Percentiles rank a stretch among this genome's conserved stretches.
These are phyloP conservation scores for Microctonus brassicae DNA, from an alignment of 2,888 invertebrate species.

Conservation along the genomic window DNA sequence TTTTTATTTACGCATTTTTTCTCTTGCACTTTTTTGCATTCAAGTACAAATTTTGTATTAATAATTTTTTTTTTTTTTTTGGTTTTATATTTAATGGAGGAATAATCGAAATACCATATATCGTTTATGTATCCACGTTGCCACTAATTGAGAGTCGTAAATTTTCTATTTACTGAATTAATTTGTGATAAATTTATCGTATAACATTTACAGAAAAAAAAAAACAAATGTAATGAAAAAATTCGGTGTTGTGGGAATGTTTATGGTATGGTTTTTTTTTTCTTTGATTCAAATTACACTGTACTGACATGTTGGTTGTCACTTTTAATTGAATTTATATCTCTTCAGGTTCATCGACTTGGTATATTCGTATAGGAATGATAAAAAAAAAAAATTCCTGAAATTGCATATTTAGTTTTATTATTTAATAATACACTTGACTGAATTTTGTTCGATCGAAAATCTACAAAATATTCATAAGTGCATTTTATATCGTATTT, in stretches of 20 bases:
- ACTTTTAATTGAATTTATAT: neutral
- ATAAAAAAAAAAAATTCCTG: neutral
- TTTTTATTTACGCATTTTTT: neutral
- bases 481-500: neutral
- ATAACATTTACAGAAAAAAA: neutral
- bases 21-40: neutral
- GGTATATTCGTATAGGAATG: neutral
- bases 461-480: neutral
- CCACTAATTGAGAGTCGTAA: neutral
- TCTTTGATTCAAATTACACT: neutral
- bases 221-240: neutral
- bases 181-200: slow-evolving; percentile 4
- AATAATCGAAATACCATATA: neutral
- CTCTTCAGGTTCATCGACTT: neutral
- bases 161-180: slow-evolving; percentile 4
- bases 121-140: neutral
- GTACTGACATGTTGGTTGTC: neutral
- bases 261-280: neutral
- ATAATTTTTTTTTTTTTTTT: neutral
- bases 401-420: neutral
- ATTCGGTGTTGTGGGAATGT: neutral
- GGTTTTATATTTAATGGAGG: neutral
- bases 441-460: neutral
- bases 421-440: neutral
- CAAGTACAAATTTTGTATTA: neutral